Percentiles rank a stretch among this genome's conserved stretches.
Evolutionary conservation across 2,888 invertebrate species (phyloP).

Genomic region (Argyresthia albistria): DNA sequence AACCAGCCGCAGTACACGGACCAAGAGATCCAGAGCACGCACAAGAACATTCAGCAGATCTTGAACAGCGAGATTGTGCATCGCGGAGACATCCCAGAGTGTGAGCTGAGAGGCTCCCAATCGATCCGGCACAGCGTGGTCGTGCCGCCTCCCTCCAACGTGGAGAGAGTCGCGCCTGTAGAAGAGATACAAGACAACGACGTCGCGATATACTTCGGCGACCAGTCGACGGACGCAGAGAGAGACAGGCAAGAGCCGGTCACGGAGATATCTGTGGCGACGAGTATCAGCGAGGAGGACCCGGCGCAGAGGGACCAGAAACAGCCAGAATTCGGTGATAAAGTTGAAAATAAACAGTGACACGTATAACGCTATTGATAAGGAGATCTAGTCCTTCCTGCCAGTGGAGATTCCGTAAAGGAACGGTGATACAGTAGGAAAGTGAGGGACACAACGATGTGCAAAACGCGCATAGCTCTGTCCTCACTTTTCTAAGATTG

Average conservation of each 20-base stretch:
- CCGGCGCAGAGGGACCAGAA: constrained; percentile 20
- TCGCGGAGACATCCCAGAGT: constrained; percentile 40
- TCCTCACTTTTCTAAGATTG: too few relatives aligned
- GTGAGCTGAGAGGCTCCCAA: constrained; percentile 52
- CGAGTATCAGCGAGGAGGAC: constrained; percentile 49
- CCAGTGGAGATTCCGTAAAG: too few relatives aligned
- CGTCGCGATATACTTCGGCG: constrained; percentile 71
- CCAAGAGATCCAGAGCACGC: constrained; percentile 35
- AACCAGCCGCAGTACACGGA: constrained; percentile 19
- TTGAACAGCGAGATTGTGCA: constrained; percentile 24
- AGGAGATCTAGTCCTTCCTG: too few relatives aligned
- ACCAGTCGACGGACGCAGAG: constrained; percentile 14
- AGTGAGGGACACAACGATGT: too few relatives aligned
- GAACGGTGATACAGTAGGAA: too few relatives aligned
- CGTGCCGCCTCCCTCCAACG: constrained; percentile 37
- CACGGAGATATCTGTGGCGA: constrained; percentile 61
- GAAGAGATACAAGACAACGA: constrained; percentile 71
- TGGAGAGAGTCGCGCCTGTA: constrained; percentile 30
- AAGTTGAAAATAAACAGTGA: constrained; percentile 30
- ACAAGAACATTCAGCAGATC: constrained; percentile 24
- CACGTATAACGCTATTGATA: constrained; percentile 12
- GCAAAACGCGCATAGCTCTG: too few relatives aligned
- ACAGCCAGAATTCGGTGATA: constrained; percentile 36
- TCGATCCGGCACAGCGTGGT: constrained; percentile 56
- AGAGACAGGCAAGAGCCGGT: constrained; percentile 34